Percentiles rank a stretch among this genome's conserved stretches.
Conservation (phyloP, 2,113 vertebrate genomes). For the Seriola quinqueradiata region DNA sequence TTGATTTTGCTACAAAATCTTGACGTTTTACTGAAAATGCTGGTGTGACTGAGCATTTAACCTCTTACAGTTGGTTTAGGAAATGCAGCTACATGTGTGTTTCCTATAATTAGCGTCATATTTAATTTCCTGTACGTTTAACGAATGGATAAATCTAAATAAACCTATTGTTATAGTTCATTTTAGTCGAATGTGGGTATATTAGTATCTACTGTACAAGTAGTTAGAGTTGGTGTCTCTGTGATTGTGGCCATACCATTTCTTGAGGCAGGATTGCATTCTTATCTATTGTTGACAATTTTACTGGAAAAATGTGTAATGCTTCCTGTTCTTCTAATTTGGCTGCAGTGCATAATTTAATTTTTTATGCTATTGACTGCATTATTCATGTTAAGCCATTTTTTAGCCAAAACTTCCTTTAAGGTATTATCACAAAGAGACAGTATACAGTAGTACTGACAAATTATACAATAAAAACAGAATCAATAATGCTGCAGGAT, state of each 20-base stretch:
- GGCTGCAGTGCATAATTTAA: too few relatives aligned
- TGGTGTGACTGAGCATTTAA: background rate
- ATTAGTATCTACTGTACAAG: background rate
- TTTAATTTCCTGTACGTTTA: too few relatives aligned
- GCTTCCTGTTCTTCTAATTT: background rate
- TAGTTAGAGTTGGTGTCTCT: too few relatives aligned
- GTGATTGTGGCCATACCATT: too few relatives aligned
- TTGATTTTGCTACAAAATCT: too few relatives aligned
- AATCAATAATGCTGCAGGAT: slow-evolving; percentile 21
- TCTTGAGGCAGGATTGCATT: background rate
- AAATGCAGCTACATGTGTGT: background rate
- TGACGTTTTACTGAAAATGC: too few relatives aligned
- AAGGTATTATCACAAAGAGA: background rate
- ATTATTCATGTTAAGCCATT: background rate
- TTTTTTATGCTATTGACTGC: background rate
- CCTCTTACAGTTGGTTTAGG: background rate
- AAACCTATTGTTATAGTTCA: background rate
- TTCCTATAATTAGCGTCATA: too few relatives aligned
- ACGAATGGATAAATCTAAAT: background rate
- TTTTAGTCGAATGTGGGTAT: background rate
- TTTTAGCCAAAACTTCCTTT: background rate
- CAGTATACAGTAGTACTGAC: background rate
- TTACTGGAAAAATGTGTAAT: background rate
- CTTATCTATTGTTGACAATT: background rate
- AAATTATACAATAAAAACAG: slow-evolving; percentile 15